Conservation (phyloP, 1,140 invertebrate species). For the Eriocheir sinensis region DNA sequence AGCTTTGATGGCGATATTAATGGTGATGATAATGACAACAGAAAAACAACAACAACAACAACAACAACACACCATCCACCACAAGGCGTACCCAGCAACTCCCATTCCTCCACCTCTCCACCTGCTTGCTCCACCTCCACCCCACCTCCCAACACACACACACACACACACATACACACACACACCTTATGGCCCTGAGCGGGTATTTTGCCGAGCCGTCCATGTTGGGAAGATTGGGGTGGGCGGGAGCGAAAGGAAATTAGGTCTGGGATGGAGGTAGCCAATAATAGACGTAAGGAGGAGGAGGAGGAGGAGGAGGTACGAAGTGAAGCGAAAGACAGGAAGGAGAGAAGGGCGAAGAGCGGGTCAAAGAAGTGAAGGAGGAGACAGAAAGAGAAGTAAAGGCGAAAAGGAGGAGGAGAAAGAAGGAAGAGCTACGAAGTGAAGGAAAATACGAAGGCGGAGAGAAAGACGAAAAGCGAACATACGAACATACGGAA, state of each 20-base stretch:
- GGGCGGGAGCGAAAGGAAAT: not conserved
- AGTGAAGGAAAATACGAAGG: not conserved
- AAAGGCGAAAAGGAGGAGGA: not conserved
- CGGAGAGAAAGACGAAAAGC: not conserved
- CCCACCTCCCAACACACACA: too few relatives aligned
- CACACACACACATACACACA: too few relatives aligned
- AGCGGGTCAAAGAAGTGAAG: not conserved
- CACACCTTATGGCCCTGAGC: too few relatives aligned
- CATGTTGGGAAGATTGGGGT: too few relatives aligned
- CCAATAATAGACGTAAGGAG: too few relatives aligned
- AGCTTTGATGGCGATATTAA: not conserved
- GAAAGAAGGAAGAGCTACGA: not conserved
- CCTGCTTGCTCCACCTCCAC: too few relatives aligned
- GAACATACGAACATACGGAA: too few relatives aligned
- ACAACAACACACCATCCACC: too few relatives aligned
- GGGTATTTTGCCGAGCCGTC: too few relatives aligned
- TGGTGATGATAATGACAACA: not conserved
- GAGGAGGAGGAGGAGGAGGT: not conserved
- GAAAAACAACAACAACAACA: not conserved
- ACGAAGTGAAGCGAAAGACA: not conserved
- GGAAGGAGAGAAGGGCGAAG: not conserved
- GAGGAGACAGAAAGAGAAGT: not conserved
- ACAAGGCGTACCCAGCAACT: too few relatives aligned
- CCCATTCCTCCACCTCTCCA: too few relatives aligned
- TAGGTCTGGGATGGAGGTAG: too few relatives aligned